Conservation (phyloP, 2,113 vertebrate species). For the Clarias macrocephalus region DNA sequence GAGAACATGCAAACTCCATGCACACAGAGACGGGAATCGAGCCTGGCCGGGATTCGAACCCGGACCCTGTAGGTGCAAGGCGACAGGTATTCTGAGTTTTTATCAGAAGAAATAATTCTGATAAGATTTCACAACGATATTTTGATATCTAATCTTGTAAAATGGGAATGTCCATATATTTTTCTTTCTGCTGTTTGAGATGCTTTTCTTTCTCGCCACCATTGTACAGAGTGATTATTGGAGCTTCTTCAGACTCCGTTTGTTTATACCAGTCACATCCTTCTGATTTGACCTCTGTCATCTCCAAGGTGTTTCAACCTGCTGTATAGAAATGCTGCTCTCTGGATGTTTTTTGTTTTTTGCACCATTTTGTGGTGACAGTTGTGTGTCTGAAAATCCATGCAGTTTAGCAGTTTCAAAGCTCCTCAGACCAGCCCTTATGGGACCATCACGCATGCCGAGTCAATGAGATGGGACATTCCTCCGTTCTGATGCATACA, state of each 20-base stretch:
- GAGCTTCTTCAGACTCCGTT: not conserved
- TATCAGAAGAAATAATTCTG: conserved; percentile 6
- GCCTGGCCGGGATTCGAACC: no score
- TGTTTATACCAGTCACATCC: not conserved
- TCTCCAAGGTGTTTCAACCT: not conserved
- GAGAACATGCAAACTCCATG: no score
- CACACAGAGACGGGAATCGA: no score
- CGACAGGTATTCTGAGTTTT: not conserved
- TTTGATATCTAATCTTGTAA: not conserved
- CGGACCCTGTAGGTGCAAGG: no score
- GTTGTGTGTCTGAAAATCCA: not conserved
- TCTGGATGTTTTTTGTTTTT: not conserved
- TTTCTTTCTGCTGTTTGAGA: not conserved
- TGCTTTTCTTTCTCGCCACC: not conserved
- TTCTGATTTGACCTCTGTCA: not conserved
- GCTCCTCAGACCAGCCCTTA: not conserved
- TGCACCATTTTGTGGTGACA: not conserved
- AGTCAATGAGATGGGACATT: not conserved
- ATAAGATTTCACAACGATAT: not conserved
- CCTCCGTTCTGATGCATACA: not conserved
- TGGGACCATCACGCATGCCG: not conserved
- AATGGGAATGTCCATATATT: not conserved
- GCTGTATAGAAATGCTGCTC: not conserved
- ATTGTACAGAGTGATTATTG: not conserved
- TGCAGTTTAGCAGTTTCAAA: not conserved